Base-by-base conservation (phyloP, 2,888 invertebrate genomes). In the Acanthopleura granulata region DNA sequence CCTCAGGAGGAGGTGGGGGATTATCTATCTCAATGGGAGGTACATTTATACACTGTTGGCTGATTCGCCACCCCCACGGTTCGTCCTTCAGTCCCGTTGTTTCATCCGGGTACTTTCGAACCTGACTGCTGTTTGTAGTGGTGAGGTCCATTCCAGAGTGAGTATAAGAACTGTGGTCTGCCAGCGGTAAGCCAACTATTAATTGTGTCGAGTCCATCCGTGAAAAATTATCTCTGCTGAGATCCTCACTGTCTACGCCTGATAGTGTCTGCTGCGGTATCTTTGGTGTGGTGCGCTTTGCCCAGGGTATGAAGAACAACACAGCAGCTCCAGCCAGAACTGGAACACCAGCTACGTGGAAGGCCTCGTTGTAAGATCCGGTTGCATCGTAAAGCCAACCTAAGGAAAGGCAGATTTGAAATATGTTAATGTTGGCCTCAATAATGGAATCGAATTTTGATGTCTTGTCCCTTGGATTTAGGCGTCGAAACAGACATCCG, bases 251-350 rank as follows among this genome's bases (percentile, higher is more conserved):
- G n/a, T 57, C 57, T 3, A 57, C 57, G 40, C 40, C 40, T 40
- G 40, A 40, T 40, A 40, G 4, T 40, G 40, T 40, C 12, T 57
- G 57, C 57, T 57, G 57, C 12, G 57, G 6, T 22, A 22, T 57
- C 12, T 57, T 18, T 57, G 18, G 66, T 16, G 75, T 72, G 9
- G 78, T 78, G n/a, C 76, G 72, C 72, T 79, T 75, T 11, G 78
- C 78, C 80, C 80, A 80, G 18, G 80, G 80, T 40, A 80, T 75
- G 62, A 78, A 74, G 71, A 80, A 77, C 9, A 80, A 51, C 12
- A 78, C 49, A 25, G 72, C 66, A n/a, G 77, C 74, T 11, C 77
- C 78, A 18, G 74, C n/a, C 3, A 80, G 69, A 62, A 78, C 57
- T 1, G 78, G 78, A 11, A 77, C 49, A 6, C 77, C 80, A 50